Evolutionary conservation across 1,140 invertebrate genomes (phyloP), one percentile per base, ranked within the genome.

Genomic region (Neotoxoptera formosana): DNA sequence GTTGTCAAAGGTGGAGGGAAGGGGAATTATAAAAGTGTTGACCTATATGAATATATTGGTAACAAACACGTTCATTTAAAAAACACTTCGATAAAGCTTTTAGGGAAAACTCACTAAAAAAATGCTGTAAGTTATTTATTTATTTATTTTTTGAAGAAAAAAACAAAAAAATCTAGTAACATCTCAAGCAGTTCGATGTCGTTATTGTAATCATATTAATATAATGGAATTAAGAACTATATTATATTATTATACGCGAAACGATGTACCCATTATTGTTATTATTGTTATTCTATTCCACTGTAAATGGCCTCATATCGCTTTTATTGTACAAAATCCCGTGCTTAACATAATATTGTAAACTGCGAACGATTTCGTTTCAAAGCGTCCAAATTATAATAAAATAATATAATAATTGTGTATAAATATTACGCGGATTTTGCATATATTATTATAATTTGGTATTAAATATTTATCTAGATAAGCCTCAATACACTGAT

Each of bases 371-470:
- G 14, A 76, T 76, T 76, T 67, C 14, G 30, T 67, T 67, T n/a
- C n/a, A 76, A n/a, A n/a, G 4, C 11, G 11, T 76, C 30, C 14
- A 76, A 76, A n/a, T 76, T n/a, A 67, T n/a, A 67, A 67, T 67
- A 76, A 76, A n/a, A n/a, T n/a, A n/a, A 17, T 76, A n/a, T 76
- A 76, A 76, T 76, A 76, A 76, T n/a, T 76, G n/a, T 76, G 60
- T 76, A 7, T 34, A 76, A 14, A 30, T 76, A 2, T 51, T 47
- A 30, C 25, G 30, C 30, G 8, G 30, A 30, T 60, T 30, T 30
- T 41, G 41, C 41, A 41, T 41, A 41, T 41, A 41, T 41, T 41
- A 41, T 41, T 41, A 41, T 41, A 41, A 41, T 41, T 41, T 2
- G 41, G 41, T 41, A 41, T 41, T 41, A 41, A 41, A 41, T 41